Evolutionary conservation across 2,113 vertebrate genomes (phyloP).

Genomic region (Nothoprocta perdicaria): DNA sequence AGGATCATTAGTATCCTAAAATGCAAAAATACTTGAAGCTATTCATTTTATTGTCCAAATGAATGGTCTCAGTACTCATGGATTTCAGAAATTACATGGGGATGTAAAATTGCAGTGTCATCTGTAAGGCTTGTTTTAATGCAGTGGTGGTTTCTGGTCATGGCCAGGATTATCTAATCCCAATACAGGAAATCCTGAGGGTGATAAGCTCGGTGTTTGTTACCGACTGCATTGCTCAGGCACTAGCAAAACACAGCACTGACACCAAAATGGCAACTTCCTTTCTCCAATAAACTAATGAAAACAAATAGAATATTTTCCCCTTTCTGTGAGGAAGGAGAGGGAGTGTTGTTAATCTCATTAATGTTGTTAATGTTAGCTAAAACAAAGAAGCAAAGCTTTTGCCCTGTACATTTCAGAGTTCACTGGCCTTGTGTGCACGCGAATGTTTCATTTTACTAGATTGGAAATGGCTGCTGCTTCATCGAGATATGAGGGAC

Average conservation of each 20-base stretch:
- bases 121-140: neutral
- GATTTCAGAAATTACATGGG: neutral
- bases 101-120: neutral
- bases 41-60: neutral
- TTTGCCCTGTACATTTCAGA: neutral
- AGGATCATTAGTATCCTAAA: neutral
- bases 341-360: neutral
- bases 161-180: neutral
- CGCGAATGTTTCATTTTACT: neutral
- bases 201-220: neutral
- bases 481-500: neutral
- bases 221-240: accelerated
- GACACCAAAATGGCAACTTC: neutral
- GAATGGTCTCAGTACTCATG: neutral
- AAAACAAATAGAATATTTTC: neutral
- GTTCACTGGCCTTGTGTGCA: accelerated
- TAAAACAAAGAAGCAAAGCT: neutral
- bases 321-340: neutral
- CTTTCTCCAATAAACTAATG: neutral
- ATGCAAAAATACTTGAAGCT: neutral
- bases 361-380: neutral
- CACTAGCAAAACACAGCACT: neutral
- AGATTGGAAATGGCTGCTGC: neutral
- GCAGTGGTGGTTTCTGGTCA: neutral
- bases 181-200: neutral